Evolutionary conservation across 2,797 vertebrate genomes (phyloP).

Genomic region (Lepus townsendii): DNA sequence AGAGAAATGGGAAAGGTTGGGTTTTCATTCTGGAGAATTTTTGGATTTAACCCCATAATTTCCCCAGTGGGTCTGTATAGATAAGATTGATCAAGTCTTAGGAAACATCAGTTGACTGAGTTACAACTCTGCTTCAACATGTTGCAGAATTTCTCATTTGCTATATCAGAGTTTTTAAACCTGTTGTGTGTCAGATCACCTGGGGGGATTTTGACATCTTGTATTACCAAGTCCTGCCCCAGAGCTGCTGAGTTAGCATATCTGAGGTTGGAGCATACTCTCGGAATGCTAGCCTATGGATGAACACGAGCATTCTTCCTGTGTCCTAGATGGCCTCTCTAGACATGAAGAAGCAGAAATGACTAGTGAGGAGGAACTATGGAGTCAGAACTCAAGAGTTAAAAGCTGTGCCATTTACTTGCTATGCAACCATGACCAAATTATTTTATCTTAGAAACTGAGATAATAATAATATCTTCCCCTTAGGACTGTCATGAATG

Average conservation of each 20-base stretch:
- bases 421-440: neutral
- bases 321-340: neutral
- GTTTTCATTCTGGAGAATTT: neutral
- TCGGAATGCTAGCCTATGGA: neutral
- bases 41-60: neutral
- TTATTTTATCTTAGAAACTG: slow-evolving; percentile 2
- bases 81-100: neutral
- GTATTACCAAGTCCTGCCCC: neutral
- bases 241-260: neutral
- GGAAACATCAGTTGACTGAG: neutral
- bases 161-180: neutral
- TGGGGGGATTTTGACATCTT: neutral
- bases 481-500: neutral
- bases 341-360: neutral
- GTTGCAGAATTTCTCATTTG: neutral
- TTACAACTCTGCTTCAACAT: neutral
- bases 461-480: neutral
- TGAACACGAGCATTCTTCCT: neutral
- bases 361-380: neutral
- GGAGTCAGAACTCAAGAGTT: neutral
- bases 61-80: neutral
- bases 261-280: neutral
- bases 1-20: neutral
- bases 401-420: neutral
- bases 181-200: neutral